Base-by-base conservation (phyloP, 92 coral and sea anemone genomes). In the Bergia sp. region DNA sequence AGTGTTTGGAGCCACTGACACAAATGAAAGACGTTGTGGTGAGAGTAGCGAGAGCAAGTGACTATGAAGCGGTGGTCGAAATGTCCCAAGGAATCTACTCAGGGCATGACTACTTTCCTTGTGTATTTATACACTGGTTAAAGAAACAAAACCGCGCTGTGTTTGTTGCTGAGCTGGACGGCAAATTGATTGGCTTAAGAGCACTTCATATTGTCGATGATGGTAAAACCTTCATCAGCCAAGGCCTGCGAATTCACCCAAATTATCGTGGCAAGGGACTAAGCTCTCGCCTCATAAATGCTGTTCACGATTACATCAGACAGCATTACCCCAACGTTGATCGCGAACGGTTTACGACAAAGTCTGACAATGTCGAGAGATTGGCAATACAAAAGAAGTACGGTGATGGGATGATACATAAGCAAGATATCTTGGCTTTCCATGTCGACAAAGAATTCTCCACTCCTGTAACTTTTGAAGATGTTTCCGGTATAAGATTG, bases 291-390 rank as follows among this genome's bases (percentile, higher is more conserved):
- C 89, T 96, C 50, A 96, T 96, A 39, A 87, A 88, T 38, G 93
- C 96, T 21, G 96, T 92, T 21, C 98, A 95, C 74, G 94, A 91
- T 44, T 89, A 92, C 83, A 91, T 95, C 37, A 93, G 93, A 76
- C 57, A 82, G 16, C 89, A 95, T 44, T 91, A 92, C 79, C 96
- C 98, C 50, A 87, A 80, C 53, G 94, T 96, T 37, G 76, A 36
- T 80, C 93, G 96, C 77, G 99, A 96, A 90, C 96, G 99, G 77
- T 96, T 95, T 87, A 95, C 99, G 3, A 96, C 99, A 18, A 96
- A 95, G 89, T 96, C 99, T 1, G 96, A 96, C 80, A 96, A 96
- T 90, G 91, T 96, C 75, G 92, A 95, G 67, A 96, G 99, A 49
- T 91, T 96, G 45, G 96, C 99, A 55, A 94, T 96, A 41, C 98